Base-by-base conservation (phyloP, 2,888 invertebrate genomes). In the Dichetophora obliterata region DNA sequence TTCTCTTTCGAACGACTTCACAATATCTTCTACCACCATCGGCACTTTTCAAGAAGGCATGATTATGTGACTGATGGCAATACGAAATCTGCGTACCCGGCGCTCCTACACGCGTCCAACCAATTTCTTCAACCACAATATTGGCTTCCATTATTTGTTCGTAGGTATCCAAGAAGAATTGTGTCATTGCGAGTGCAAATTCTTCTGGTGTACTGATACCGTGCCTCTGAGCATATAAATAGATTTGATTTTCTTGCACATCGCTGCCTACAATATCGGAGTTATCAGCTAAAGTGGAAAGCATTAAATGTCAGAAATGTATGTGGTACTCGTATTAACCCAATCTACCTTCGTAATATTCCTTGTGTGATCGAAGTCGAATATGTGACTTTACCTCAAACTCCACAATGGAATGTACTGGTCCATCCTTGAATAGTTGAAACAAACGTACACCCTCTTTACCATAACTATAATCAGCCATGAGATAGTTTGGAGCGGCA, bases 261-360 rank as follows among this genome's bases (percentile, higher is more conserved):
- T 83, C 83, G 65, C 83, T 83, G 8, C 83, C 83, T 52, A 83
- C 77, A 14, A 83, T 79, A n/a, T 82, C 83, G 0, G 80, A 78
- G 52, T 83, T 83, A 78, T 79, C 76, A 50, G 80, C 83, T 83
- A 59, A 34, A 74, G 70, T 34, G 4, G 9, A 8, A 27, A 0
- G 31, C 5, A 70, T 24, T 48, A 37, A 37, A 37, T 8, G 8
- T 37, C 1, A 37, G 8, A 37, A 8, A 37, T 37, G 5, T 6
- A 3, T 34, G 0, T 66, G 19, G 19, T 11, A 19, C n/a, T 27
- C n/a, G 16, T 69, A 31, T n/a, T 19, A 8, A 5, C 1, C n/a
- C n/a, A n/a, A n/a, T 37, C 6, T 78, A 82, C 82, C 80, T 16
- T 81, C 78, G 27, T 81, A 83, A 31, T 83, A 83, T 71, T 83